Conservation (phyloP, 2,797 vertebrate genomes). For the Platalea minor region DNA sequence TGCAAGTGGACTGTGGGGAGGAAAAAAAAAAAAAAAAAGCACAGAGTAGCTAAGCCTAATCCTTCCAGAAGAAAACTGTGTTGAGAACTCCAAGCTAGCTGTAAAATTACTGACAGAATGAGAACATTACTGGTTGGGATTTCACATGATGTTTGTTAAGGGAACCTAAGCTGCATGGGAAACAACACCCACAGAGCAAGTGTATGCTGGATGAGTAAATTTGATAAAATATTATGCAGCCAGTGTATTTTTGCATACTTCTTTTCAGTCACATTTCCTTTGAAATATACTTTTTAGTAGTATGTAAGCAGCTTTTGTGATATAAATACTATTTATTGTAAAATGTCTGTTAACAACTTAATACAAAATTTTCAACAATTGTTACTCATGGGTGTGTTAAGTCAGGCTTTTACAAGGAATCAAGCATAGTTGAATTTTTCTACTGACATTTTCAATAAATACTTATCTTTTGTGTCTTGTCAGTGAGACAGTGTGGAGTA, state of each 20-base stretch:
- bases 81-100: background rate
- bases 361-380: background rate
- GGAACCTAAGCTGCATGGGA: background rate
- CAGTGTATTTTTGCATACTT: background rate
- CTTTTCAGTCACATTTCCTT: background rate
- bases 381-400: background rate
- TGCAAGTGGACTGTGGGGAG: background rate
- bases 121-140: background rate
- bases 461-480: background rate
- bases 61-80: background rate
- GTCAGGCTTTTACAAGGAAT: background rate
- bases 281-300: background rate
- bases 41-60: background rate
- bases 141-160: background rate
- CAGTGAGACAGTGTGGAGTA: background rate
- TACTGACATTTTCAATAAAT: background rate
- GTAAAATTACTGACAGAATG: background rate
- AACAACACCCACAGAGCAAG: background rate
- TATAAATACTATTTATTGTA: background rate
- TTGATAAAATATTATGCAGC: background rate
- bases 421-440: background rate
- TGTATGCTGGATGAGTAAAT: background rate
- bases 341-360: background rate
- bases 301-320: background rate
- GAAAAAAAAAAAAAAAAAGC: background rate